These are phyloP conservation scores for Strix uralensis DNA, from an alignment of 2,113 vertebrate genomes.

Conservation along the genomic window DNA sequence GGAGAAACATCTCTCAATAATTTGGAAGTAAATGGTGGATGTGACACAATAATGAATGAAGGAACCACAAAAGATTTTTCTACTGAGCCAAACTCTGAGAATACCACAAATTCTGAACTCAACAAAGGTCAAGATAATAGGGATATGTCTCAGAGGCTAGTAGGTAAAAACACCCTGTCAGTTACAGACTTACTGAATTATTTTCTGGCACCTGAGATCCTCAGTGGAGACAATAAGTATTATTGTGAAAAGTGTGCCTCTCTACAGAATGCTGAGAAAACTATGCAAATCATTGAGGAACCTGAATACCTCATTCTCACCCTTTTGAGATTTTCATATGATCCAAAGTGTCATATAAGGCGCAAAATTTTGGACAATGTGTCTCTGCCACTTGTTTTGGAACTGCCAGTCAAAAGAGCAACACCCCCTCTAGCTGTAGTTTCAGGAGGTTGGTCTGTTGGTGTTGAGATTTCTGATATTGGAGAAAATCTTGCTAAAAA, in stretches of 20 bases:
- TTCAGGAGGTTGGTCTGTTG: constrained; percentile 70
- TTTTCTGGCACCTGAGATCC: constrained; percentile 94
- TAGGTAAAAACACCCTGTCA: constrained; percentile 75
- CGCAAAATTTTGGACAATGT: constrained; percentile 96
- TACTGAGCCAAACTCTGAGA: constrained; percentile 47
- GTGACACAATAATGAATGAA: constrained; percentile 38
- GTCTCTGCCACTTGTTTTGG: constrained; percentile 85
- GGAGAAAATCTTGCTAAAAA: constrained; percentile 95
- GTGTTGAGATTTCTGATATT: constrained; percentile 83
- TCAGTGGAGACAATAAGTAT: constrained; percentile 95
- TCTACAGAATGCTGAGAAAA: constrained; percentile 94
- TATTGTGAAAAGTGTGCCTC: constrained; percentile 94
- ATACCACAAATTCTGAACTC: constrained; percentile 25
- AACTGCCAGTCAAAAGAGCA: constrained; percentile 83
- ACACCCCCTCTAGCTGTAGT: constrained; percentile 55
- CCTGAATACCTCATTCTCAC: constrained; percentile 98
- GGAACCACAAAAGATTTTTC: constrained; percentile 31
- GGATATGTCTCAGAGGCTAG: constrained; percentile 68
- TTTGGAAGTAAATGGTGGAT: constrained; percentile 34
- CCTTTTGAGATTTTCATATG: constrained; percentile 93
- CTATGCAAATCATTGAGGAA: constrained; percentile 88
- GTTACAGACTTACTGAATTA: constrained; percentile 94
- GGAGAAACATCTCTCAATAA: constrained; percentile 29
- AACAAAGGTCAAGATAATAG: constrained; percentile 34
- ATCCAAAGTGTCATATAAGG: constrained; percentile 92